These are phyloP conservation scores for Percina caprodes DNA, from an alignment of 2,113 vertebrate species.

Conservation along the genomic window DNA sequence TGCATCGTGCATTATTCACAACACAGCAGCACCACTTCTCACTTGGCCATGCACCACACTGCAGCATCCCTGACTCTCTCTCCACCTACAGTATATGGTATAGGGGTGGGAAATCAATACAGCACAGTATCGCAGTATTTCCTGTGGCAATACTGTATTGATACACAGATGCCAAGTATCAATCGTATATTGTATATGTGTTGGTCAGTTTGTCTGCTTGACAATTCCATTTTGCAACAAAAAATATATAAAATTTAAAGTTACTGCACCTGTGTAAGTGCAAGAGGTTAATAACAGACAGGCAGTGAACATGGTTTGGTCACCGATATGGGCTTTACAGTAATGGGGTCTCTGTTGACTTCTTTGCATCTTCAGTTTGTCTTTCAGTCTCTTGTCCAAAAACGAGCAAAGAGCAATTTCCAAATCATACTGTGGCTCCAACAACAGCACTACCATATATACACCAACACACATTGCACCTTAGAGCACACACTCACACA, in stretches of 20 bases:
- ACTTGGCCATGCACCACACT: slow-evolving; percentile 41
- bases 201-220: too few relatives aligned
- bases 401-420: not conserved
- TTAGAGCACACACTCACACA: not conserved
- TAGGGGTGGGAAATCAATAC: too few relatives aligned
- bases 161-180: too few relatives aligned
- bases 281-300: slow-evolving; percentile 13
- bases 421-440: not conserved
- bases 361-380: slow-evolving; percentile 7
- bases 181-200: too few relatives aligned
- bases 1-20: slow-evolving; percentile 66
- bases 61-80: slow-evolving; percentile 36
- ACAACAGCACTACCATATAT: not conserved
- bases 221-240: too few relatives aligned
- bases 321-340: not conserved
- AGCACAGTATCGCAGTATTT: too few relatives aligned
- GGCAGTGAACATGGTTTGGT: slow-evolving; percentile 1
- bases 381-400: not conserved
- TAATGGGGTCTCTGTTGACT: not conserved
- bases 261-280: too few relatives aligned
- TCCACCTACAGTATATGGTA: not conserved
- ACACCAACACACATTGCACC: not conserved
- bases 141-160: too few relatives aligned
- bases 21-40: slow-evolving; percentile 17
- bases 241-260: too few relatives aligned